These are phyloP conservation scores for Bujurquina vittata DNA, from an alignment of 2,113 vertebrate species.

Conservation along the genomic window DNA sequence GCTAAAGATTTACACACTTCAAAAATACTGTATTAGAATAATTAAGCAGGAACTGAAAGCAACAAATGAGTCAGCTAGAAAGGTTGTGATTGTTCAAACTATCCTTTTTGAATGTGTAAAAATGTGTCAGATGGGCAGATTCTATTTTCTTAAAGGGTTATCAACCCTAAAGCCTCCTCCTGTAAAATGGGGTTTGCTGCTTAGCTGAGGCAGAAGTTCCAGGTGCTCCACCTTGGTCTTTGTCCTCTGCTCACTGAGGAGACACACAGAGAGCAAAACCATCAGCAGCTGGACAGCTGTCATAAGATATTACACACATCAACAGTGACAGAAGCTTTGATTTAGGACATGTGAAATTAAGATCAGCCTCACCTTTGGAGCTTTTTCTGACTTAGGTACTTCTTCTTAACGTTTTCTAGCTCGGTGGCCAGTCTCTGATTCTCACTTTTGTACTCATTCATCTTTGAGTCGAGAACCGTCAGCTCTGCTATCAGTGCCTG, in stretches of 20 bases:
- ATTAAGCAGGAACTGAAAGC: too few species aligned
- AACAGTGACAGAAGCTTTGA: neutral
- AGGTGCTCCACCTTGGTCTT: conserved; percentile 42
- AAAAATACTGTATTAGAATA: neutral
- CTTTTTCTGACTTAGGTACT: conserved; percentile 69
- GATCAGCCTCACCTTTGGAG: conserved; percentile 52
- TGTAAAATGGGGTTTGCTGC: conserved; percentile 61
- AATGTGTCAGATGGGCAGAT: neutral
- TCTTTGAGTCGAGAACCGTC: conserved; percentile 57
- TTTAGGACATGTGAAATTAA: neutral
- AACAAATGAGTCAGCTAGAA: too few species aligned
- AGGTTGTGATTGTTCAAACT: neutral
- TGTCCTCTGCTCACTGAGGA: conserved; percentile 55
- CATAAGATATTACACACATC: too few species aligned
- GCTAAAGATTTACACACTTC: too few species aligned
- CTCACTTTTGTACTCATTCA: conserved; percentile 67
- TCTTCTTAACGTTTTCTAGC: conserved; percentile 67
- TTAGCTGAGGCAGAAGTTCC: conserved; percentile 60
- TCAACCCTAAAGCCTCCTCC: conserved; percentile 66
- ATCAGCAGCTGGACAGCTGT: neutral
- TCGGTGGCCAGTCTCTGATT: conserved; percentile 60
- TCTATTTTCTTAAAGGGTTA: conserved; percentile 39
- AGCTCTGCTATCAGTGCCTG: conserved; percentile 64
- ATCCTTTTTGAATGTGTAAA: neutral
- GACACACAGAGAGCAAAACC: neutral